Base-by-base conservation (phyloP, 37 sponge, comb jelly and placozoan species). In the Halichondria panicea region DNA sequence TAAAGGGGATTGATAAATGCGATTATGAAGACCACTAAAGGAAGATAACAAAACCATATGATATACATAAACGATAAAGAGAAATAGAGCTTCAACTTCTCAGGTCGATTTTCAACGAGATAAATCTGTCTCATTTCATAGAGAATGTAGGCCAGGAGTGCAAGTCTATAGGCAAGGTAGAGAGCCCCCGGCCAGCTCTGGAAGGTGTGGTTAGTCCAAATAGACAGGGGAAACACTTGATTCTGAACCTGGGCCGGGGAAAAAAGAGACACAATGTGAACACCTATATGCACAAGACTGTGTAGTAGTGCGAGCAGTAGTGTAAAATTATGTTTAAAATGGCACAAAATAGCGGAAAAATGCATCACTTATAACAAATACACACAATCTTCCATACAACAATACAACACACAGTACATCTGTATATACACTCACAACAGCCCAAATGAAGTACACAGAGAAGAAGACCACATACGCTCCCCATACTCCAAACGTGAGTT, bases 11-110 rank as follows among this genome's bases (percentile, higher is more conserved):
- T 85, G 39, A 71, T 28, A 13, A 35, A 22, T 22, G 63, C 19
- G 6, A 64, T 61, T 0, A 81, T 31, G 22, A 57, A 3, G 40
- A 86, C 82, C 3, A 44, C 22, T 3, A 86, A 0, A 30, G 87
- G 91, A 48, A 90, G 85, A 43, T 85, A 90, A 41, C 68, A 60
- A 44, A 90, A 90, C 91, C 91, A 90, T 24, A 86, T 44, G 0
- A 76, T 35, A 35, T 76, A 90, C 27, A 57, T n/a, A 11, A 81
- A 66, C 0, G 42, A 36, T 0, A 90, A 35, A n/a, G 63, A 24
- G 25, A 64, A 22, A 66, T 90, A 90, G 39, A 90, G 69, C 1
- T 30, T 42, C 28, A 85, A 64, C 15, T 63, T 71, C 0, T 50
- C 12, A 13, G 41, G 71, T 4, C 61, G 68, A 43, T 81, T 81